Evolutionary conservation across 2,113 vertebrate species (phyloP).

Genomic region (Apodemus speciosus): DNA sequence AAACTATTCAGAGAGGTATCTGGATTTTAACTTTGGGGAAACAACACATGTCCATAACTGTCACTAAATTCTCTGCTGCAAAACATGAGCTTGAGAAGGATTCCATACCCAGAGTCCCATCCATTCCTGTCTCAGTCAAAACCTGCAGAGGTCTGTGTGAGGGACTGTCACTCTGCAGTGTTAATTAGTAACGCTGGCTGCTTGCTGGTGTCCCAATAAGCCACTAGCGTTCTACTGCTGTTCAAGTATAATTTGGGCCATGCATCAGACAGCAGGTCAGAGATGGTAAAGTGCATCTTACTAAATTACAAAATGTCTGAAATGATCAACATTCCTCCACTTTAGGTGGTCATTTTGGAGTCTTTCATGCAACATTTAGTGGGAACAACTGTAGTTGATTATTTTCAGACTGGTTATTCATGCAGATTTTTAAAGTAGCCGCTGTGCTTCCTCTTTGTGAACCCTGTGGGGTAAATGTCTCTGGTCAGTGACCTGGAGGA

Average conservation of each 20-base stretch:
- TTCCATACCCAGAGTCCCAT: background rate
- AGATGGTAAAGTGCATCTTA: background rate
- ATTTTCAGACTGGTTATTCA: conserved; percentile 74
- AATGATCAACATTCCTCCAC: conserved; percentile 61
- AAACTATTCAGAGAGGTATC: background rate
- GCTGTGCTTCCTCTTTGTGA: conserved; percentile 13
- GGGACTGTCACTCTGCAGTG: background rate
- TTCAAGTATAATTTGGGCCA: conserved; percentile 73
- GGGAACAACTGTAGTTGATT: conserved; percentile 54
- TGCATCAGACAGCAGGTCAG: conserved; percentile 68
- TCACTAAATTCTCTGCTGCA: background rate
- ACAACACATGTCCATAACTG: background rate
- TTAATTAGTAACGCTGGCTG: conserved; percentile 71
- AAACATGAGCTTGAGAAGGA: background rate
- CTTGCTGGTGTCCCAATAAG: background rate
- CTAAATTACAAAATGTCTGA: conserved; percentile 65
- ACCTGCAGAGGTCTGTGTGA: background rate
- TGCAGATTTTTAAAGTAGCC: conserved; percentile 64
- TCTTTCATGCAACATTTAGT: conserved; percentile 86
- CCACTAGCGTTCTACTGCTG: conserved; percentile 31
- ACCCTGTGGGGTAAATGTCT: conserved; percentile 7
- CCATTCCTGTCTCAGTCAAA: background rate
- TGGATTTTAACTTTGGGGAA: background rate
- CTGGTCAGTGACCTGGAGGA: conserved; percentile 1
- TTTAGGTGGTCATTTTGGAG: conserved; percentile 36